These are phyloP conservation scores for Helogale parvula DNA, from an alignment of 2,113 vertebrate genomes.

Conservation along the genomic window DNA sequence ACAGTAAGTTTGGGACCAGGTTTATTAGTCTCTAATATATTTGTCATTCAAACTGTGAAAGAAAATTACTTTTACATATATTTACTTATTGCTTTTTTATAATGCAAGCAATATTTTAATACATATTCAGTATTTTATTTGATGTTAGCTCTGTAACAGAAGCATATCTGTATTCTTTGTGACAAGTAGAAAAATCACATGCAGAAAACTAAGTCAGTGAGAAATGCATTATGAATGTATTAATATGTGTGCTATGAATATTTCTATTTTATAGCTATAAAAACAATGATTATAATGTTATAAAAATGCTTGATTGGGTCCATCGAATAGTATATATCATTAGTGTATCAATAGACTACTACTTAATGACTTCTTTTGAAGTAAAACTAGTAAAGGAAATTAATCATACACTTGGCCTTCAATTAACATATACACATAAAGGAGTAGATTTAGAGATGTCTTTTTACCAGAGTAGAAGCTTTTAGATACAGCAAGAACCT, in stretches of 20 bases:
- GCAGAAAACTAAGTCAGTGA: not conserved
- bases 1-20: not conserved
- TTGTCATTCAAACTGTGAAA: not conserved
- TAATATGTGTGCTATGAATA: not conserved
- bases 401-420: not conserved
- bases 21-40: not conserved
- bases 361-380: not conserved
- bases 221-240: not conserved
- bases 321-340: not conserved
- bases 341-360: not conserved
- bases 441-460: not conserved
- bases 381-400: constrained; percentile 41
- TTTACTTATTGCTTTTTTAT: not conserved
- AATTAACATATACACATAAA: not conserved
- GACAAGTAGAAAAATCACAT: not conserved
- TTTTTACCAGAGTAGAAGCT: not conserved
- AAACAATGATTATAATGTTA: not conserved
- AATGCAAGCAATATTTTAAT: not conserved
- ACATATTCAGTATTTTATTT: not conserved
- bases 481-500: not conserved
- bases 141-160: not conserved
- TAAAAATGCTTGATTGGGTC: not conserved
- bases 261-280: not conserved
- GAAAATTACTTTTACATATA: not conserved
- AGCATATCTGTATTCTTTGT: not conserved